Evolutionary conservation across 2,888 invertebrate genomes (phyloP).

Genomic region (Craniophora ligustri): DNA sequence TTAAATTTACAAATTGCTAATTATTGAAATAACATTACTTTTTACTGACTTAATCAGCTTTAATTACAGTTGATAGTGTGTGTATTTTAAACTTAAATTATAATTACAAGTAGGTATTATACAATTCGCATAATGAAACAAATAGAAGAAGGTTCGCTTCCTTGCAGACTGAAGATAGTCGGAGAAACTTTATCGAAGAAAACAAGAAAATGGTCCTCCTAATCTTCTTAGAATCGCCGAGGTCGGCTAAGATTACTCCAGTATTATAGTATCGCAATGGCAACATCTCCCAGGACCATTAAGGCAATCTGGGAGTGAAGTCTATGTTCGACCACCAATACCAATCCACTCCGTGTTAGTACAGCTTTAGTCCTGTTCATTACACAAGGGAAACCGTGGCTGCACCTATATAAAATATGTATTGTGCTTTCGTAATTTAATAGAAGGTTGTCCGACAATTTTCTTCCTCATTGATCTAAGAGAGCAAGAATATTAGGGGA

Average conservation of each 20-base stretch:
- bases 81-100: too few species aligned
- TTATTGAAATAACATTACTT: too few species aligned
- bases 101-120: too few species aligned
- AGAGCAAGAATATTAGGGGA: background rate
- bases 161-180: background rate
- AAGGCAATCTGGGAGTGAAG: constrained; percentile 39
- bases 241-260: constrained; percentile 9
- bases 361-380: constrained; percentile 31
- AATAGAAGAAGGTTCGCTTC: too few species aligned
- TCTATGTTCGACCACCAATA: constrained; percentile 40
- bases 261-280: constrained; percentile 27
- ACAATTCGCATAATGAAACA: too few species aligned
- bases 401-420: constrained; percentile 36
- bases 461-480: background rate
- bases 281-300: constrained; percentile 37
- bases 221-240: background rate
- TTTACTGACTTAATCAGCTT: too few species aligned
- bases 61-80: too few species aligned
- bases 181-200: background rate
- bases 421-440: constrained; percentile 32
- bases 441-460: constrained; percentile 15
- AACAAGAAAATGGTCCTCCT: background rate
- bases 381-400: constrained; percentile 40
- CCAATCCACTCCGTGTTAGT: constrained; percentile 51
- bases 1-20: too few species aligned